Conservation (phyloP, 2,113 vertebrate species). For the Apaloderma vittatum region DNA sequence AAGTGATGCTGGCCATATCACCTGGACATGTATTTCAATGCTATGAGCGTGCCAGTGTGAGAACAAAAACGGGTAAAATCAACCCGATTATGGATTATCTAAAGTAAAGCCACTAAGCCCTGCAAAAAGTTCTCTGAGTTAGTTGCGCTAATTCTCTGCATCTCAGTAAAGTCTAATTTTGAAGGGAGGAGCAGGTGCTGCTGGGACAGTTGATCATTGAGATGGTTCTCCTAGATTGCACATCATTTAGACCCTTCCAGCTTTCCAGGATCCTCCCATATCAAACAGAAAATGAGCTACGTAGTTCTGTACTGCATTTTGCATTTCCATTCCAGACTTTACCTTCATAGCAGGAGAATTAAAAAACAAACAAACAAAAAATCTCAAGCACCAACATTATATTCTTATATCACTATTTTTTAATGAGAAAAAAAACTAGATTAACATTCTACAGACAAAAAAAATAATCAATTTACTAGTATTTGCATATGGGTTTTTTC, state of each 20-base stretch:
- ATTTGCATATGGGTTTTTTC: not conserved
- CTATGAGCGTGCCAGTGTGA: not conserved
- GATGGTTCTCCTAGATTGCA: fast-evolving
- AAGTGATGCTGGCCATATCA: not conserved
- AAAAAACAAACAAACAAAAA: not conserved
- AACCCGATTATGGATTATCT: fast-evolving
- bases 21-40: not conserved
- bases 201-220: fast-evolving
- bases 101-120: not conserved
- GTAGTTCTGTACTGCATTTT: not conserved
- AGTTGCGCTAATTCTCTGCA: not conserved
- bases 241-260: not conserved
- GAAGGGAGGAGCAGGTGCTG: not conserved
- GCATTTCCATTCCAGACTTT: not conserved
- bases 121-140: not conserved
- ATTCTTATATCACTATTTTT: not conserved
- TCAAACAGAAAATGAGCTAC: not conserved
- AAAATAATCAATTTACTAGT: not conserved
- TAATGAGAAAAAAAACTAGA: not conserved
- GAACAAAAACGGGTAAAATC: not conserved
- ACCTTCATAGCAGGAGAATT: not conserved
- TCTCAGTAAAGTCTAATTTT: not conserved
- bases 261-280: not conserved
- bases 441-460: not conserved
- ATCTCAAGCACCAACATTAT: not conserved